Conservation (phyloP, 2,797 vertebrate genomes). For the Serranus cabrilla region DNA sequence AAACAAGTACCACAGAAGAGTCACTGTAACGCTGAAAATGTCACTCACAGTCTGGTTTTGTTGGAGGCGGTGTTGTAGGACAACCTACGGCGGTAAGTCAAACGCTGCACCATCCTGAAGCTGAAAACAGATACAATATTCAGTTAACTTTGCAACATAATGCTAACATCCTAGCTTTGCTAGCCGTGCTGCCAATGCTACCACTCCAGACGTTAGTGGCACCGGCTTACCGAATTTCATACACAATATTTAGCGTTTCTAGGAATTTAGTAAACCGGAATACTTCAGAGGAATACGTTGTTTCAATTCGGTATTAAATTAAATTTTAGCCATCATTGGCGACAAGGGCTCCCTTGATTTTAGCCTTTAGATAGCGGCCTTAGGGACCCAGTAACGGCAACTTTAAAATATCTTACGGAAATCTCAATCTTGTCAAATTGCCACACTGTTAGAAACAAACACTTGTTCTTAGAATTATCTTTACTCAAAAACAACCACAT, state of each 20-base stretch:
- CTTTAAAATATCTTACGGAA: neutral
- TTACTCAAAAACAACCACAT: fast-evolving
- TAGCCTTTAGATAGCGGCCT: slow-evolving; percentile 5
- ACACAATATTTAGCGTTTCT: neutral
- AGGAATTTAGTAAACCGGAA: no score
- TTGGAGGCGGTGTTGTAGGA: slow-evolving; percentile 99
- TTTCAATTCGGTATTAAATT: fast-evolving
- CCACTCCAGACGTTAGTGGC: neutral
- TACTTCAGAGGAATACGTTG: no score
- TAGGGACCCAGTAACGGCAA: neutral
- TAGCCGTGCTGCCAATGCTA: neutral
- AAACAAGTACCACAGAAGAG: fast-evolving
- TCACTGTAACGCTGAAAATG: fast-evolving
- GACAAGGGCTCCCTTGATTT: fast-evolving
- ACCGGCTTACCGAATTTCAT: fast-evolving
- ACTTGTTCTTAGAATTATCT: fast-evolving
- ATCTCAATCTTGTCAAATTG: slow-evolving; percentile 8
- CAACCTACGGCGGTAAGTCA: slow-evolving; percentile 98
- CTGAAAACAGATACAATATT: slow-evolving; percentile 34
- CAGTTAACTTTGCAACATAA: fast-evolving
- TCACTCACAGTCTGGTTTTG: slow-evolving; percentile 97
- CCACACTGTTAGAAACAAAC: fast-evolving
- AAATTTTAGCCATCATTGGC: fast-evolving
- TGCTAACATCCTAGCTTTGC: slow-evolving; percentile 11
- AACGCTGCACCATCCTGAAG: slow-evolving; percentile 95